Conservation (phyloP, 2,888 invertebrate species). For the Tiphia femorata region DNA sequence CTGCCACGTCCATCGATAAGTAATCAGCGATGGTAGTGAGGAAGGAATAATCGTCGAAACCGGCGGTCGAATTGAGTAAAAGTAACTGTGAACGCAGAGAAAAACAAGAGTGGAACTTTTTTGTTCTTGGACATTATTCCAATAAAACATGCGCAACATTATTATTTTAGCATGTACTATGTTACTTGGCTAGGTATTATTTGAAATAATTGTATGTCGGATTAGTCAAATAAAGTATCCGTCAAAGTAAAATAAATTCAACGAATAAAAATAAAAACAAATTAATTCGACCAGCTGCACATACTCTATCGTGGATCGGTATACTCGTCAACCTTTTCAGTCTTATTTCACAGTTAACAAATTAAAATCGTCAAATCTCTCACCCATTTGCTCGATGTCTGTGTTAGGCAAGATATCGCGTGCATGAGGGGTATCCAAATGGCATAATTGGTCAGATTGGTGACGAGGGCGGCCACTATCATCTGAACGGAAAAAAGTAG, state of each 20-base stretch:
- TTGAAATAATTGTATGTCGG: too few relatives aligned
- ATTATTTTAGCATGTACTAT: neutral
- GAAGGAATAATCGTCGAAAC: constrained; percentile 46
- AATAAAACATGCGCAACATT: neutral
- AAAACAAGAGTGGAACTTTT: neutral
- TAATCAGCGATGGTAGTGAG: constrained; percentile 51
- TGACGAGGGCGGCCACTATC: constrained; percentile 61
- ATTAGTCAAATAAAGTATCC: too few relatives aligned
- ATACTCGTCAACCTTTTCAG: too few relatives aligned
- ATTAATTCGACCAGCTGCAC: too few relatives aligned
- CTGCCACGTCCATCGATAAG: constrained; percentile 53
- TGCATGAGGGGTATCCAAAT: constrained; percentile 64
- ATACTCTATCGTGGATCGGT: too few relatives aligned
- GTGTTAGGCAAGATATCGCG: constrained; percentile 55
- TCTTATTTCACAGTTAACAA: neutral
- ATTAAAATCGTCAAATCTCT: constrained; percentile 5
- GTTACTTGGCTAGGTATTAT: too few relatives aligned
- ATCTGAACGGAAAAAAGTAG: constrained; percentile 48
- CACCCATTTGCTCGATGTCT: constrained; percentile 63
- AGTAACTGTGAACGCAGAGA: too few relatives aligned
- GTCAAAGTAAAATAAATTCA: too few relatives aligned
- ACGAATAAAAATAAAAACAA: too few relatives aligned
- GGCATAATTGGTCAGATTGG: constrained; percentile 57
- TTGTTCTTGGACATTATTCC: neutral
- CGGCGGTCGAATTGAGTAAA: constrained; percentile 51